Conservation (phyloP, 2,888 invertebrate genomes). For the Ennomos erosarius region DNA sequence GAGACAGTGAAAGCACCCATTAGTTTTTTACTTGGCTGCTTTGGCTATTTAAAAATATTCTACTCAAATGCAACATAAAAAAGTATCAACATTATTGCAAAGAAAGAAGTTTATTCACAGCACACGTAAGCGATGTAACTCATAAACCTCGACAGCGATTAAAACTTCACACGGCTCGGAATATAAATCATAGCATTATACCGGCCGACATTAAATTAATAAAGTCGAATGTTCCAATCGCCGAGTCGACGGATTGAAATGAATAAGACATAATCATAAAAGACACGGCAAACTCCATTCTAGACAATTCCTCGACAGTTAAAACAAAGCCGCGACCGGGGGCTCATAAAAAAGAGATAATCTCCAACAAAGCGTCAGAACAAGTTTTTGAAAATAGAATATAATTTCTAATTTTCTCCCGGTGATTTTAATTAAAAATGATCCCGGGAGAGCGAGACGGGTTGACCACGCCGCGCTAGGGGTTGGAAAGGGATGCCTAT, state of each 20-base stretch:
- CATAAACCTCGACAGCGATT: constrained; percentile 32
- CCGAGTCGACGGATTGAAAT: constrained; percentile 65
- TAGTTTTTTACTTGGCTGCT: constrained; percentile 19
- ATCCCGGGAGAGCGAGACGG: constrained; percentile 78
- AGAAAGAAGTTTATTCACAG: constrained; percentile 34
- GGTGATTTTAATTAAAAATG: constrained; percentile 85
- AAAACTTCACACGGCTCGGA: constrained; percentile 40
- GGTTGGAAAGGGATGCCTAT: constrained; percentile 76
- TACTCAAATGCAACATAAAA: constrained; percentile 28
- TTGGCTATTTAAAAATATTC: constrained; percentile 23
- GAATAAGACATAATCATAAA: constrained; percentile 76
- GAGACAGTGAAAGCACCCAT: constrained; percentile 21
- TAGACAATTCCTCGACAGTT: constrained; percentile 77
- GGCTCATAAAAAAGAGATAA: constrained; percentile 84
- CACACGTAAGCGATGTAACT: constrained; percentile 28
- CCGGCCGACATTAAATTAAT: constrained; percentile 43
- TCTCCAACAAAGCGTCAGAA: constrained; percentile 82
- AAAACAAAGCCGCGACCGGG: constrained; percentile 79
- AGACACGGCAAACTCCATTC: constrained; percentile 69
- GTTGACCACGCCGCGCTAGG: constrained; percentile 54
- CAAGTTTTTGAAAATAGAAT: constrained; percentile 86
- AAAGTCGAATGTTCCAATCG: constrained; percentile 67
- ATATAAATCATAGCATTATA: constrained; percentile 42
- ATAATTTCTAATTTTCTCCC: constrained; percentile 85
- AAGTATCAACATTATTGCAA: constrained; percentile 13